Evolutionary conservation across 2,113 vertebrate species (phyloP).

Genomic region (Chionomys nivalis): DNA sequence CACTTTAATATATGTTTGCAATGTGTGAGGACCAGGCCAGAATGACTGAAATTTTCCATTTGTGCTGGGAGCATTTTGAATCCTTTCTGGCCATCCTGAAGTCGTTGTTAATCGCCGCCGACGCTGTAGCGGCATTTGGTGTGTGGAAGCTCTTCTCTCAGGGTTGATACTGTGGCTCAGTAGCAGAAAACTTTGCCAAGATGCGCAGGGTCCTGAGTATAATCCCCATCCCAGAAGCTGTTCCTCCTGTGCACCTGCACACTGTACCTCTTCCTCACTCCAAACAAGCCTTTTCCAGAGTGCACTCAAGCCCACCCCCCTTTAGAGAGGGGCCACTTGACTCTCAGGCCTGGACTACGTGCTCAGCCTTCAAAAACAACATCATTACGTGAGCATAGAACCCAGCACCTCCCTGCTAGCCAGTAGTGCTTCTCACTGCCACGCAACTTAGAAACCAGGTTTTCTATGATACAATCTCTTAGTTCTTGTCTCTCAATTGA

Average conservation of each 20-base stretch:
- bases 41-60: not conserved
- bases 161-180: not conserved
- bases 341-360: not conserved
- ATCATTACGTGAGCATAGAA: not conserved
- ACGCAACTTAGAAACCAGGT: not conserved
- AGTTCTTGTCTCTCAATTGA: conserved; percentile 2
- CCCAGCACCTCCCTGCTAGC: not conserved
- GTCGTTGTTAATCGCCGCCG: not conserved
- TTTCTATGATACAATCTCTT: not conserved
- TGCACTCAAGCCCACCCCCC: not conserved
- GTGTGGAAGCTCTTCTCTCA: not conserved
- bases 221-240: not conserved
- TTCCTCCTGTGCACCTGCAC: not conserved
- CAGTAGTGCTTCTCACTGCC: not conserved
- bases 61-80: not conserved
- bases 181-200: no score
- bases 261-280: no score
- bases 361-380: not conserved
- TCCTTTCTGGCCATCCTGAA: not conserved
- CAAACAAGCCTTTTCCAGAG: no score
- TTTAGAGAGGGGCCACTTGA: accelerated
- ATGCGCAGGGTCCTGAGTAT: not conserved
- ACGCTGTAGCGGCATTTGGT: not conserved
- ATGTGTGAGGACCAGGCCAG: no score
- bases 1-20: not conserved